Conservation (phyloP, 2,113 vertebrate genomes). For the Muscicapa adusta region DNA sequence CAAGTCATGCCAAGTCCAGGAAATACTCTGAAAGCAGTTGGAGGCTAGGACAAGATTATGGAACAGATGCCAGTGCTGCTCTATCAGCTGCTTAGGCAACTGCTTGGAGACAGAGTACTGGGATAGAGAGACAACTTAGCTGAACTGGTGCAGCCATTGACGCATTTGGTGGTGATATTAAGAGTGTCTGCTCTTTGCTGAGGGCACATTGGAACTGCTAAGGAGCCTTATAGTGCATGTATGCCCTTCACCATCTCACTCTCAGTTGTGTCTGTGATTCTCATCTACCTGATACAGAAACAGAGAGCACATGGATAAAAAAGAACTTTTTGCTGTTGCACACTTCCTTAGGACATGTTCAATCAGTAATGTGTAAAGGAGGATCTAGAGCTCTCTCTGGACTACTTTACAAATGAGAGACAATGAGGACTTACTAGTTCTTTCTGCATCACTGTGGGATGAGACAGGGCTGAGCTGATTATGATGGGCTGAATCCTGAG, state of each 20-base stretch:
- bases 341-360: background rate
- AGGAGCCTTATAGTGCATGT: background rate
- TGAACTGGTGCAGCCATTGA: background rate
- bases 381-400: background rate
- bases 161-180: background rate
- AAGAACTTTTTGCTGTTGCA: background rate
- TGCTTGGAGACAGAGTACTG: background rate
- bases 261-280: background rate
- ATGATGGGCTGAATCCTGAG: background rate
- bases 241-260: background rate
- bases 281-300: background rate
- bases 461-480: background rate
- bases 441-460: background rate
- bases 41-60: background rate
- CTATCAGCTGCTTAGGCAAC: background rate
- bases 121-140: background rate
- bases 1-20: background rate
- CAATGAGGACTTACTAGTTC: accelerated
- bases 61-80: background rate
- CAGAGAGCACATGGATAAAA: background rate
- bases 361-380: background rate
- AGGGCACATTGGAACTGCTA: background rate
- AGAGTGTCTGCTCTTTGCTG: background rate
- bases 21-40: background rate
- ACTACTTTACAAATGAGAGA: background rate